Evolutionary conservation across 2,113 vertebrate species (phyloP).

Genomic region (Craseonycteris thonglongyai): DNA sequence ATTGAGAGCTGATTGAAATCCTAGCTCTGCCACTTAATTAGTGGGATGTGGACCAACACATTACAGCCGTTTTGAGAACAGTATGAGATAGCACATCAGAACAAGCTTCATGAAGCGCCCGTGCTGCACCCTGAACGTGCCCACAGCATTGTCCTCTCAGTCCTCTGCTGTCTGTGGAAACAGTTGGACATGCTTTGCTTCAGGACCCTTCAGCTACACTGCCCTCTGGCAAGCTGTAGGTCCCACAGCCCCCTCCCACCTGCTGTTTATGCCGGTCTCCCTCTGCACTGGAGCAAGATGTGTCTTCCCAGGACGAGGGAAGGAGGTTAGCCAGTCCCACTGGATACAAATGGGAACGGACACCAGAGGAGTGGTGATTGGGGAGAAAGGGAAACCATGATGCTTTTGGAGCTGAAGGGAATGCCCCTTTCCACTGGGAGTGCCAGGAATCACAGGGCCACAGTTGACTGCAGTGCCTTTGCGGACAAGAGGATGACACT

Average conservation of each 20-base stretch:
- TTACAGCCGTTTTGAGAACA: background rate
- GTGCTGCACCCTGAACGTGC: background rate
- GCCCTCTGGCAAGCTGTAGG: background rate
- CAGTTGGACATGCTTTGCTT: background rate
- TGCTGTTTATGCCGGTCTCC: background rate
- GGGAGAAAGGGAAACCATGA: background rate
- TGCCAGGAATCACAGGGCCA: background rate
- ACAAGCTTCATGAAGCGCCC: background rate
- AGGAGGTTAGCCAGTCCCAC: background rate
- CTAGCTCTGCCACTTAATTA: background rate
- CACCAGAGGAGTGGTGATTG: background rate
- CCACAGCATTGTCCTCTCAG: accelerated
- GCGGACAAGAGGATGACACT: background rate
- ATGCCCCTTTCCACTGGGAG: background rate
- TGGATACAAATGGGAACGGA: background rate
- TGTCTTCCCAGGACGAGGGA: background rate
- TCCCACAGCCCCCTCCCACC: background rate
- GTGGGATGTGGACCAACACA: background rate
- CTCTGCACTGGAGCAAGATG: background rate
- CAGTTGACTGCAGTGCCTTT: background rate
- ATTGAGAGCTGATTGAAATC: background rate
- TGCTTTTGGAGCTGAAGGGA: background rate
- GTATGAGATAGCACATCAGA: background rate
- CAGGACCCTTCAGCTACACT: background rate
- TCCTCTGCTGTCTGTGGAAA: background rate